Evolutionary conservation across 1,140 invertebrate genomes (phyloP).

Genomic region (Hetaerina americana): DNA sequence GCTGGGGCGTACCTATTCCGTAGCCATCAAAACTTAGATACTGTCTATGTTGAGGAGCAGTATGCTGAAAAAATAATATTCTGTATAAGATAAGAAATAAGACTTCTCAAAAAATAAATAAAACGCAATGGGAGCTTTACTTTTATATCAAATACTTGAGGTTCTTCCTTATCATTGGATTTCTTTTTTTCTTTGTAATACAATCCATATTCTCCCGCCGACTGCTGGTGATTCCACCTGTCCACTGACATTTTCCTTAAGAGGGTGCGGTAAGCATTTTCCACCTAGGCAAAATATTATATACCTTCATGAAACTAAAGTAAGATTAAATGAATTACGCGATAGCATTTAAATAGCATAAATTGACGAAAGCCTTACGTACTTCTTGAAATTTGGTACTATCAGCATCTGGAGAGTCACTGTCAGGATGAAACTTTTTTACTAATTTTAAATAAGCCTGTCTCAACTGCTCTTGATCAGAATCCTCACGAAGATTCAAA

Average conservation of each 20-base stretch:
- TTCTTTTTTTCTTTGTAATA: slow-evolving; percentile 33
- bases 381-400: slow-evolving; percentile 57
- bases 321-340: slow-evolving; percentile 8
- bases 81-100: slow-evolving; percentile 8
- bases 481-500: slow-evolving; percentile 37
- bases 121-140: slow-evolving; percentile 19
- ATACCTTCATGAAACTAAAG: slow-evolving; percentile 5
- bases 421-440: slow-evolving; percentile 73
- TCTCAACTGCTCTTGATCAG: slow-evolving; percentile 55
- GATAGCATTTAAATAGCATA: neutral
- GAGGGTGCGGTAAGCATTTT: slow-evolving; percentile 39
- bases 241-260: slow-evolving; percentile 29
- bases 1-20: slow-evolving; percentile 59
- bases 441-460: slow-evolving; percentile 58
- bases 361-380: slow-evolving; percentile 6
- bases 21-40: slow-evolving; percentile 67
- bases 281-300: slow-evolving; percentile 27
- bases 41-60: slow-evolving; percentile 76
- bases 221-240: slow-evolving; percentile 21
- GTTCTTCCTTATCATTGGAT: slow-evolving; percentile 29
- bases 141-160: slow-evolving; percentile 36
- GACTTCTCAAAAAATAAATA: slow-evolving; percentile 5
- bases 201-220: slow-evolving; percentile 28
- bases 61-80: slow-evolving; percentile 43
- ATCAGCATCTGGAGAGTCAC: slow-evolving; percentile 46